Evolutionary conservation across 2,113 vertebrate species (phyloP).

Genomic region (Ceuthmochares aereus): DNA sequence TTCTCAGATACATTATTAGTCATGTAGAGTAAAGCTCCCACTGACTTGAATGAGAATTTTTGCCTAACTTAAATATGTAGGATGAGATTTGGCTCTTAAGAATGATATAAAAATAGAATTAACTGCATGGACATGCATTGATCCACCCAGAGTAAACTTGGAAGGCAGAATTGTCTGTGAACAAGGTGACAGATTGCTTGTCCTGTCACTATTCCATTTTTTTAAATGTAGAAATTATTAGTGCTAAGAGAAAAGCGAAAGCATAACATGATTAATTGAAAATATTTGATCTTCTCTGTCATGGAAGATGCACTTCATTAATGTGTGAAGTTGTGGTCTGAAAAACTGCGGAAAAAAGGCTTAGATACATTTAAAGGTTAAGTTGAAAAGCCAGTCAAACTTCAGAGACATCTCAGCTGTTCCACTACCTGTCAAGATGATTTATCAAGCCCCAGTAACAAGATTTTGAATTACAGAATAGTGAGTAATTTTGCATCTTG

Average conservation of each 20-base stretch:
- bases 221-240: background rate
- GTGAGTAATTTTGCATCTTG: background rate
- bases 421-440: background rate
- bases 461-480: background rate
- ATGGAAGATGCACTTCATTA: background rate
- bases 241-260: background rate
- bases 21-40: background rate
- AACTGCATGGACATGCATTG: background rate
- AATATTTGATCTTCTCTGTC: background rate
- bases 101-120: background rate
- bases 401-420: background rate
- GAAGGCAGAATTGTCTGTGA: background rate
- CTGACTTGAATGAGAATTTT: background rate
- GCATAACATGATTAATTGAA: background rate
- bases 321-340: background rate
- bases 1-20: background rate
- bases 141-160: background rate
- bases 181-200: background rate
- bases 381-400: constrained; percentile 26
- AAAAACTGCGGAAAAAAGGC: background rate
- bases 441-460: constrained; percentile 6
- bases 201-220: background rate
- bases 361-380: constrained; percentile 1
- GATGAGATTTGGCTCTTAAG: background rate
- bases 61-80: background rate